These are phyloP conservation scores for Lydus trimaculatus DNA, from an alignment of 2,888 invertebrate species.

Conservation along the genomic window DNA sequence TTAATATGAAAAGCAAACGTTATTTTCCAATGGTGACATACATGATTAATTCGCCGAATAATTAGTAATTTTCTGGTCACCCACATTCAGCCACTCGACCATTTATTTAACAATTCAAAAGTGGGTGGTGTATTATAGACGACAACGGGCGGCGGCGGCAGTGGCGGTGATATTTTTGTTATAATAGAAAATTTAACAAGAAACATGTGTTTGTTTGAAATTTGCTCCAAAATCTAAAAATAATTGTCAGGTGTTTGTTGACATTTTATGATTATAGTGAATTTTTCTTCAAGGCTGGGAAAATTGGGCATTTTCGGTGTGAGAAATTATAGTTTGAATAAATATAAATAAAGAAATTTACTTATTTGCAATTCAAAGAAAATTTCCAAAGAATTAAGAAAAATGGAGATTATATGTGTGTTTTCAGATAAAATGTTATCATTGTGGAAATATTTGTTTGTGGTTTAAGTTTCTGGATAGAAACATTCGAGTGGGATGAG, in stretches of 20 bases:
- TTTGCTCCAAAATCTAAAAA: slow-evolving; percentile 1
- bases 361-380: slow-evolving; percentile 24
- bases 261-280: background rate
- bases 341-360: slow-evolving; percentile 1
- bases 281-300: background rate
- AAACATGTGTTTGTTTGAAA: slow-evolving; percentile 1
- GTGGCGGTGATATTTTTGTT: background rate
- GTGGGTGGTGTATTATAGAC: background rate
- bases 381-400: slow-evolving; percentile 4
- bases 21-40: no score
- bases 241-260: background rate
- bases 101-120: background rate
- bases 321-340: slow-evolving; percentile 16
- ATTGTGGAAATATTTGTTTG: slow-evolving; percentile 47
- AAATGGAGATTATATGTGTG: slow-evolving; percentile 13
- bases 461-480: slow-evolving; percentile 39
- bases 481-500: slow-evolving; percentile 41
- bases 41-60: background rate
- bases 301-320: background rate
- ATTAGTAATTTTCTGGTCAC: slow-evolving; percentile 1
- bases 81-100: background rate
- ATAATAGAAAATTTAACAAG: background rate
- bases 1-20: background rate
- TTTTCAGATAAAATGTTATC: slow-evolving; percentile 45
- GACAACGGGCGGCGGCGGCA: background rate